Conservation (phyloP, 2,113 vertebrate genomes). For the Crypturellus undulatus region DNA sequence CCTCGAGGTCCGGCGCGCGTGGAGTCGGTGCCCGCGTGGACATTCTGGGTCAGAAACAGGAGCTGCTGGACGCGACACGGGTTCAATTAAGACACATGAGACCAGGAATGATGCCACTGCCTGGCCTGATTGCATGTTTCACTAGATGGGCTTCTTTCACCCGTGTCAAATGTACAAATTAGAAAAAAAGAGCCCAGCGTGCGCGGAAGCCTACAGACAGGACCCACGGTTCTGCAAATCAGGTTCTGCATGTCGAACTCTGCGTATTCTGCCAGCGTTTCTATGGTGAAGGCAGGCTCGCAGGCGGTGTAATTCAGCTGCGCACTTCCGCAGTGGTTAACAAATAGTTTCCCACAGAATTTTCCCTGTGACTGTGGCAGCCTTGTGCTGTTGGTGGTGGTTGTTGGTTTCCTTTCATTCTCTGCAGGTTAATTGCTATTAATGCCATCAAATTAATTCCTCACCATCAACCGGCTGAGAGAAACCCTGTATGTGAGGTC, state of each 20-base stretch:
- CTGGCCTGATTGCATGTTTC: not conserved
- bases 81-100: not conserved
- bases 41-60: not conserved
- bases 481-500: not conserved
- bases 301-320: not conserved
- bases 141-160: not conserved
- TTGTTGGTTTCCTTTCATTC: not conserved
- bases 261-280: not conserved
- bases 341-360: not conserved
- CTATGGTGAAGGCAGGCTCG: not conserved
- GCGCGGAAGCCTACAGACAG: not conserved
- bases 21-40: fast-evolving
- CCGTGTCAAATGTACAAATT: not conserved
- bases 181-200: not conserved
- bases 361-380: fast-evolving
- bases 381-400: not conserved
- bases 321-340: not conserved
- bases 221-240: not conserved
- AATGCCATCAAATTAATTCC: not conserved
- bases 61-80: not conserved
- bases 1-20: not conserved
- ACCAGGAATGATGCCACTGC: not conserved
- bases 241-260: not conserved
- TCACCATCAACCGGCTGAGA: not conserved
- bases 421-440: not conserved